Evolutionary conservation across 2,113 vertebrate species (phyloP).

Genomic region (Sorex araneus): DNA sequence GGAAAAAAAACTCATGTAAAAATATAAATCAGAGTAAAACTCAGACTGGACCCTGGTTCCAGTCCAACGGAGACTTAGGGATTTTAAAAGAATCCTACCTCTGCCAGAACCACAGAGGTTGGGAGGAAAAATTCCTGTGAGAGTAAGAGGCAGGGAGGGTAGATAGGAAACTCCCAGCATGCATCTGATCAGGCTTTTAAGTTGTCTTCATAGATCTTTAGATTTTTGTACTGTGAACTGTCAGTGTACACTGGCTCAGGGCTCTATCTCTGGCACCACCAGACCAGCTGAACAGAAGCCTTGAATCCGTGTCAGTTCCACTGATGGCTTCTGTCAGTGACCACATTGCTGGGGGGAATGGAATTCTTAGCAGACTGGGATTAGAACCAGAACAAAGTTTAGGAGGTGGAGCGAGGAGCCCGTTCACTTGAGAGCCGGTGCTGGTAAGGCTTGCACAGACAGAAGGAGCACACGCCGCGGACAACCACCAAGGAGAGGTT

Average conservation of each 20-base stretch:
- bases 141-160: neutral
- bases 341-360: neutral
- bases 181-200: neutral
- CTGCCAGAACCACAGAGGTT: neutral
- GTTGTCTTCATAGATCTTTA: neutral
- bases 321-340: neutral
- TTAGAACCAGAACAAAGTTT: constrained; percentile 26
- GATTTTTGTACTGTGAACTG: neutral
- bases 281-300: neutral
- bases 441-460: neutral
- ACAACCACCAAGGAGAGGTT: neutral
- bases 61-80: neutral
- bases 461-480: neutral
- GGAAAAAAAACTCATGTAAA: constrained; percentile 4
- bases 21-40: constrained; percentile 42
- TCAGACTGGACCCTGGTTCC: neutral
- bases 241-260: no score
- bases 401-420: neutral
- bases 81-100: neutral
- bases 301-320: neutral
- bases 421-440: neutral
- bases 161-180: neutral
- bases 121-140: neutral
- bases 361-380: neutral
- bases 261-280: no score